Conservation (phyloP, 2,888 invertebrate genomes). For the Conistra vaccinii region DNA sequence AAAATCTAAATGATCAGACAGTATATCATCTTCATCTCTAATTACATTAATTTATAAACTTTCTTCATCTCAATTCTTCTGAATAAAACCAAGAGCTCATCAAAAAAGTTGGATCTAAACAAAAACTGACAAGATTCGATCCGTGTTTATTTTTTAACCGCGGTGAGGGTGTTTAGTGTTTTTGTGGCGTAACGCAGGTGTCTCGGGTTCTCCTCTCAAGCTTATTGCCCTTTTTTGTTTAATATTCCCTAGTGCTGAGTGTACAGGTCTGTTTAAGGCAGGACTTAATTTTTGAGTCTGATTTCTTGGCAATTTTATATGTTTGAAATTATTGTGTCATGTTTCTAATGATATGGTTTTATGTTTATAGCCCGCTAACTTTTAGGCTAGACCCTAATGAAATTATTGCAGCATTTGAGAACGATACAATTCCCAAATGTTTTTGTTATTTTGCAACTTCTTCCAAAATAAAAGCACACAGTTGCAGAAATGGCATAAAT, state of each 20-base stretch:
- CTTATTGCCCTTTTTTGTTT: slow-evolving; percentile 65
- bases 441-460: background rate
- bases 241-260: slow-evolving; percentile 37
- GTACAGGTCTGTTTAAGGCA: slow-evolving; percentile 18
- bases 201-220: slow-evolving; percentile 74
- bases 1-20: background rate
- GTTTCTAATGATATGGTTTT: background rate
- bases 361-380: background rate
- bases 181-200: slow-evolving; percentile 87
- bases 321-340: background rate
- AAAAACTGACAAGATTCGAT: slow-evolving; percentile 67
- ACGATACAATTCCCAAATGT: background rate
- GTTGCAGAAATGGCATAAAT: background rate
- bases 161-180: slow-evolving; percentile 72
- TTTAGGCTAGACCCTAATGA: background rate
- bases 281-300: background rate
- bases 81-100: slow-evolving; percentile 29
- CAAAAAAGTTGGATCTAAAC: slow-evolving; percentile 55
- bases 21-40: slow-evolving; percentile 6
- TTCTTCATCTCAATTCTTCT: slow-evolving; percentile 32
- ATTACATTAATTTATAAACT: slow-evolving; percentile 40
- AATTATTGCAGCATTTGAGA: background rate
- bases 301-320: background rate
- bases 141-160: slow-evolving; percentile 72
- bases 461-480: background rate